A percentile compares a stretch with the other conserved stretches of the same genome.
Evolutionary conservation across 1,140 invertebrate species (phyloP).

Genomic region (Bilobella aurantiaca): DNA sequence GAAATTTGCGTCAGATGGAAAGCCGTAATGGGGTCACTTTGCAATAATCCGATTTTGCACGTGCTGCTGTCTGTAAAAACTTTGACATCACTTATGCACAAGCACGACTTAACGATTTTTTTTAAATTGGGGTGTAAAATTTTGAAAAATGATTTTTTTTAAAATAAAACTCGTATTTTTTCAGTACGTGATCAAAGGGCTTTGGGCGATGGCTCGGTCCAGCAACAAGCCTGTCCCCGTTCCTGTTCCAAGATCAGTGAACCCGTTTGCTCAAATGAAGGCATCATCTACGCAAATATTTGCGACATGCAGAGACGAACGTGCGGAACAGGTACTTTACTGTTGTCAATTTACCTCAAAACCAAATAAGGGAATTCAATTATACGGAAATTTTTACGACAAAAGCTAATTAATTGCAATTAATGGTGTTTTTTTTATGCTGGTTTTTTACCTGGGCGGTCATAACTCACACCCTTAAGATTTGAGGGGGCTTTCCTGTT

Average conservation of each 20-base stretch:
- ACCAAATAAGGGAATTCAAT: too few species aligned
- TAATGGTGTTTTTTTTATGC: too few species aligned
- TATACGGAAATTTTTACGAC: too few species aligned
- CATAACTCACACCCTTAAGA: too few species aligned
- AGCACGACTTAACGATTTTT: too few species aligned
- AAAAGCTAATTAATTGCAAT: too few species aligned
- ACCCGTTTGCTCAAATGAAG: constrained; percentile 37
- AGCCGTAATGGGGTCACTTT: neutral
- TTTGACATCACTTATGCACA: too few species aligned
- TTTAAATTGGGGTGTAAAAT: neutral
- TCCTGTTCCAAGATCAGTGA: constrained; percentile 32
- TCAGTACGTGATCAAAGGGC: neutral
- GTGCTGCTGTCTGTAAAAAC: neutral
- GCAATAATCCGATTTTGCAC: neutral
- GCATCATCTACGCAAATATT: constrained; percentile 47
- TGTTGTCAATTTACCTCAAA: too few species aligned
- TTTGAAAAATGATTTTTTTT: neutral
- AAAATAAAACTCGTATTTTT: neutral
- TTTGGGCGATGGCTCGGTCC: constrained; percentile 2
- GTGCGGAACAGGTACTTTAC: constrained; percentile 77
- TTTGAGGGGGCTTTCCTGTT: too few species aligned
- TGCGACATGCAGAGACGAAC: constrained; percentile 88
- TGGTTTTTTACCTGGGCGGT: neutral
- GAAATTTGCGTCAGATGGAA: neutral
- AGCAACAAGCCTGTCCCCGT: constrained; percentile 22